Evolutionary conservation across 2,888 invertebrate species (phyloP).

Genomic region (Myopa testacea): DNA sequence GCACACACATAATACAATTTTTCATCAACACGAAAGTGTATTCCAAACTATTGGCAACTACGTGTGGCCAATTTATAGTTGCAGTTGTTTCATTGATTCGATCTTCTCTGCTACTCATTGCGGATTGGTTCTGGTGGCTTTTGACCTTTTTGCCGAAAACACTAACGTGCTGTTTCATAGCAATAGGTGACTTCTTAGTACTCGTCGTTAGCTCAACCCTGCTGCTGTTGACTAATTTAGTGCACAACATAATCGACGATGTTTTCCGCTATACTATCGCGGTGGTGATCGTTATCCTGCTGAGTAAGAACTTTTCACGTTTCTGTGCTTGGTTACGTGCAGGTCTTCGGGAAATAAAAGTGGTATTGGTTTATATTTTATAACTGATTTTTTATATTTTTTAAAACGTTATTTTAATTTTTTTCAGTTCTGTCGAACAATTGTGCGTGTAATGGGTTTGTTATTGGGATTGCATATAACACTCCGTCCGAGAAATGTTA

Average conservation of each 20-base stretch:
- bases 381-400: neutral
- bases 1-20: slow-evolving; percentile 45
- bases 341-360: slow-evolving; percentile 23
- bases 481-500: neutral
- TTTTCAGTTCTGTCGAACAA: neutral
- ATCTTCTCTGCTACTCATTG: slow-evolving; percentile 50
- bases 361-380: slow-evolving; percentile 29
- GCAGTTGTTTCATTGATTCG: slow-evolving; percentile 43
- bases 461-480: neutral
- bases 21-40: slow-evolving; percentile 48
- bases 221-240: slow-evolving; percentile 19
- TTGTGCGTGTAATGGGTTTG: neutral
- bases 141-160: slow-evolving; percentile 49
- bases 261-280: slow-evolving; percentile 50
- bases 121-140: slow-evolving; percentile 49
- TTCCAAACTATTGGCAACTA: slow-evolving; percentile 49
- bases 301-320: slow-evolving; percentile 45
- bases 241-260: slow-evolving; percentile 48
- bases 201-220: slow-evolving; percentile 41
- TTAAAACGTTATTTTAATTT: neutral
- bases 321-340: neutral
- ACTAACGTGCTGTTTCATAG: slow-evolving; percentile 40
- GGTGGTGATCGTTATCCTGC: slow-evolving; percentile 42
- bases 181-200: slow-evolving; percentile 46
- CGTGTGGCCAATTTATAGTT: slow-evolving; percentile 40